A percentile compares a stretch with the other conserved stretches of the same genome.
Evolutionary conservation across 2,113 vertebrate species (phyloP).

Genomic region (Orthonyx spaldingii): DNA sequence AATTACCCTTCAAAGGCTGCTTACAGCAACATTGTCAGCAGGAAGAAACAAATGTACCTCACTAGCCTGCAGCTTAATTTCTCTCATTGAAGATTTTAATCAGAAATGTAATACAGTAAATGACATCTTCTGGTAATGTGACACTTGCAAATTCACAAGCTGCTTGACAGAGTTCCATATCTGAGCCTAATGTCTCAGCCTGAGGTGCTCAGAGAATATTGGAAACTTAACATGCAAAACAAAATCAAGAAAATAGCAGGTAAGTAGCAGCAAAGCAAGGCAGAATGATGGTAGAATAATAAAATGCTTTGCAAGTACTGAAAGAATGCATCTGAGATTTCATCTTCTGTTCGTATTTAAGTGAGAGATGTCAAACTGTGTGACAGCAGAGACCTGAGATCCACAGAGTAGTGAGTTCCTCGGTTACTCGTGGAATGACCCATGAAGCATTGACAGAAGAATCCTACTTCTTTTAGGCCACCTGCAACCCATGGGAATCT

Average conservation of each 20-base stretch:
- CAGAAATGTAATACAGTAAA: conserved; percentile 66
- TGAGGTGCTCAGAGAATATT: conserved; percentile 49
- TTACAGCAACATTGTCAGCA: conserved; percentile 50
- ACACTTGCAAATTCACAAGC: conserved; percentile 58
- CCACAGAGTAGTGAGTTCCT: neutral
- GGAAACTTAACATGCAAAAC: conserved; percentile 40
- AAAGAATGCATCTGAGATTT: conserved; percentile 23
- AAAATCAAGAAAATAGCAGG: conserved; percentile 44
- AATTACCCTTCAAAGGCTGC: conserved; percentile 62
- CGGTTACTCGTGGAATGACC: neutral
- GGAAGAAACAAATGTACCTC: conserved; percentile 56
- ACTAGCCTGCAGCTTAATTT: conserved; percentile 52
- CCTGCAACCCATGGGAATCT: neutral
- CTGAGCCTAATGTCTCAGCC: conserved; percentile 62
- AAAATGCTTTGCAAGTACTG: neutral
- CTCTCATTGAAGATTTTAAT: conserved; percentile 68
- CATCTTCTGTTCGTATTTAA: conserved; percentile 43
- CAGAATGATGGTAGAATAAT: conserved; percentile 19
- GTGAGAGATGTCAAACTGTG: conserved; percentile 38
- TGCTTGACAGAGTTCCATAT: conserved; percentile 51
- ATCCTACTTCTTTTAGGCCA: conserved; percentile 19
- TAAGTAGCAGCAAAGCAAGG: conserved; percentile 3
- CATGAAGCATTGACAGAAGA: conserved; percentile 2
- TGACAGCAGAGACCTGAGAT: conserved; percentile 20
- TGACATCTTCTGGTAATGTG: conserved; percentile 61